These are phyloP conservation scores for Zaprionus vittiger DNA, from an alignment of 1,140 invertebrate genomes.

Conservation along the genomic window DNA sequence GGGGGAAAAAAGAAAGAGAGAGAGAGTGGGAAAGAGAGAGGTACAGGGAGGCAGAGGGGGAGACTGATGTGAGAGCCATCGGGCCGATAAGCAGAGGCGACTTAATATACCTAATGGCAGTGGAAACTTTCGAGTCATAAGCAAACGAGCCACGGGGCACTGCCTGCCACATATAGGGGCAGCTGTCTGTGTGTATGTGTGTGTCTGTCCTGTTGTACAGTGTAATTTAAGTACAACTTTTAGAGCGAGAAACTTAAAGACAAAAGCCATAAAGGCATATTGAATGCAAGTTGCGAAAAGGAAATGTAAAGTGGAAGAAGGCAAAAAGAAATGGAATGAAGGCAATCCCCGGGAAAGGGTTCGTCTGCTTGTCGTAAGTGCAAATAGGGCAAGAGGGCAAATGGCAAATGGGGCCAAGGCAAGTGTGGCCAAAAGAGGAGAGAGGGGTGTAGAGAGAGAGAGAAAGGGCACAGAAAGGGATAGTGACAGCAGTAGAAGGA, in stretches of 20 bases:
- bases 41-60: background rate
- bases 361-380: constrained; percentile 1
- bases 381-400: constrained; percentile 10
- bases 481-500: background rate
- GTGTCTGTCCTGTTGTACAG: background rate
- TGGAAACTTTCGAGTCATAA: constrained; percentile 23
- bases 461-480: background rate
- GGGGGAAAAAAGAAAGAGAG: background rate
- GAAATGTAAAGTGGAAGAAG: constrained; percentile 12
- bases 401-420: constrained; percentile 1
- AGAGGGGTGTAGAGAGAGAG: background rate
- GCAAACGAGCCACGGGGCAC: constrained; percentile 53
- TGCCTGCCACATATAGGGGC: background rate
- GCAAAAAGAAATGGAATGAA: background rate
- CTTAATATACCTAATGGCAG: constrained; percentile 65
- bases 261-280: constrained; percentile 45
- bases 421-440: background rate
- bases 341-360: constrained; percentile 6
- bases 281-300: constrained; percentile 34
- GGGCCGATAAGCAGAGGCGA: constrained; percentile 45
- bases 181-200: no score
- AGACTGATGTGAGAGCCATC: constrained; percentile 4
- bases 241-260: constrained; percentile 28
- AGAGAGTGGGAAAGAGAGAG: background rate
- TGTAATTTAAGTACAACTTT: constrained; percentile 27